Conservation (phyloP, 2,113 vertebrate genomes). For the Hemichromis elongatus region DNA sequence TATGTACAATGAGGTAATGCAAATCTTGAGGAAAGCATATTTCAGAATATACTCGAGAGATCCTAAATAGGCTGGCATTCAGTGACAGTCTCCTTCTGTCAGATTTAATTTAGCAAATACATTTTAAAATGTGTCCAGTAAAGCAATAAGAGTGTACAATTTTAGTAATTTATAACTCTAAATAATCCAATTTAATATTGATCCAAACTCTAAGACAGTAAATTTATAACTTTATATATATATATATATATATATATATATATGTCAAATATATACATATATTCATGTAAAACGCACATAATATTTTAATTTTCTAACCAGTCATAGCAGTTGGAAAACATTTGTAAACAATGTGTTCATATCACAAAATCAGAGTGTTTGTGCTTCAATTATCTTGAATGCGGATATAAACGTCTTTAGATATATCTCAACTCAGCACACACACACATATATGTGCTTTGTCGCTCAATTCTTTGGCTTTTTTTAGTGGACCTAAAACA, state of each 20-base stretch:
- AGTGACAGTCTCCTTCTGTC: not conserved
- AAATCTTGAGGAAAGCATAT: not conserved
- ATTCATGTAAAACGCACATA: not conserved
- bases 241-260: not conserved
- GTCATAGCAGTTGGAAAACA: not conserved
- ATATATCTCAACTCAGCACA: not conserved
- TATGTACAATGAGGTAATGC: not conserved
- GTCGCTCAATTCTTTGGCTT: not conserved
- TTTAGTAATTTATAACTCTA: not conserved
- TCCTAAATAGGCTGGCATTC: not conserved
- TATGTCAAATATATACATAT: not conserved
- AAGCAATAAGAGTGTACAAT: not conserved
- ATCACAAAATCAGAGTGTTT: not conserved
- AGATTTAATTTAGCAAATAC: not conserved
- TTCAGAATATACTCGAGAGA: not conserved
- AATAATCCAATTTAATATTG: not conserved
- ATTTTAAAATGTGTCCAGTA: not conserved
- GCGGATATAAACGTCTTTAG: not conserved
- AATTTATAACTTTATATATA: not conserved
- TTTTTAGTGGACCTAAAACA: not conserved
- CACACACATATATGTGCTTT: not conserved
- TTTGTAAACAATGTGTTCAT: not conserved
- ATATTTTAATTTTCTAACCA: not conserved
- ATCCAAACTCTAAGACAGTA: not conserved
- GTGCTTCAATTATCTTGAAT: not conserved